Evolutionary conservation across 2,113 vertebrate species (phyloP).

Genomic region (Alosa alosa): DNA sequence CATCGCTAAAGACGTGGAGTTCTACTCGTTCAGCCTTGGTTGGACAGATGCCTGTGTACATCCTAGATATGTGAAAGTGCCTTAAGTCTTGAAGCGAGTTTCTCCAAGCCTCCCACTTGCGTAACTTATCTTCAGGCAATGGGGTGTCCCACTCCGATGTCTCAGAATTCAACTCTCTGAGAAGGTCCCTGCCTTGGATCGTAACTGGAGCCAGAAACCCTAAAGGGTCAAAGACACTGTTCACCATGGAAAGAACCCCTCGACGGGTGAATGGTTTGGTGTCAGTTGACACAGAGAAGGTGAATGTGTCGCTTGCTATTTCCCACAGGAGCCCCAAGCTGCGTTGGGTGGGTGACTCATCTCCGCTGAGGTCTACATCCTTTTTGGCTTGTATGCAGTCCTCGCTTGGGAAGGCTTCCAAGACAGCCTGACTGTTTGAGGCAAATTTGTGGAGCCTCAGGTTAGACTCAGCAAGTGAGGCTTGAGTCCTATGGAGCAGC

Average conservation of each 20-base stretch:
- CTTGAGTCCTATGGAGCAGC: neutral
- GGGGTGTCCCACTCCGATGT: neutral
- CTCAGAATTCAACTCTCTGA: neutral
- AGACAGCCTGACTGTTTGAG: neutral
- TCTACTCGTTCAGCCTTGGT: neutral
- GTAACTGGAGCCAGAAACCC: constrained; percentile 27
- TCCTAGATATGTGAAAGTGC: neutral
- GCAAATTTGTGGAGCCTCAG: constrained; percentile 18
- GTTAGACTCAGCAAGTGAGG: neutral
- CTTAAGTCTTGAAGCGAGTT: neutral
- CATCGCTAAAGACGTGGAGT: neutral
- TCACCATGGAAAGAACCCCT: no score
- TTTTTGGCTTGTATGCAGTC: neutral
- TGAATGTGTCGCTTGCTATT: no score
- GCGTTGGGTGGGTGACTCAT: neutral
- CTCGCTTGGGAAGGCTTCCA: neutral
- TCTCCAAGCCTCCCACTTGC: neutral
- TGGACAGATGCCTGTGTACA: neutral
- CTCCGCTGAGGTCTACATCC: neutral
- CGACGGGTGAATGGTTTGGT: no score
- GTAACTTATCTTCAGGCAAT: neutral
- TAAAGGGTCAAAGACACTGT: neutral
- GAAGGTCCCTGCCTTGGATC: constrained; percentile 26
- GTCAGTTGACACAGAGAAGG: no score
- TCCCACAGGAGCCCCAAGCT: neutral